These are phyloP conservation scores for Brachyalestes nurse DNA, from an alignment of 2,797 vertebrate genomes.

Conservation along the genomic window DNA sequence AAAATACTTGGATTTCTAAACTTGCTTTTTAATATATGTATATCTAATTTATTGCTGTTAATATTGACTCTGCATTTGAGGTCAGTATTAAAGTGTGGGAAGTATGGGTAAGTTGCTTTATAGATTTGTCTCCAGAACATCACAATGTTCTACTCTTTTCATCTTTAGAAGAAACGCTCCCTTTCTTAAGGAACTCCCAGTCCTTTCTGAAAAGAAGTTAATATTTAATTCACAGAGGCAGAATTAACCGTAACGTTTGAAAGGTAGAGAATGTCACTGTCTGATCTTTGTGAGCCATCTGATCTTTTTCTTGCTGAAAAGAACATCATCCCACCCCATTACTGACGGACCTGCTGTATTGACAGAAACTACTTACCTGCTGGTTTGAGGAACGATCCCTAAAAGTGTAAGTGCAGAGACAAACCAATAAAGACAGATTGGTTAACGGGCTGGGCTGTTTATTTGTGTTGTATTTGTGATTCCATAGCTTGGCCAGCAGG, in stretches of 20 bases:
- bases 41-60: constrained; percentile 16
- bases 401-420: background rate
- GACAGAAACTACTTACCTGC: background rate
- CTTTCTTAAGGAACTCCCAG: no score
- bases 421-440: constrained; percentile 24
- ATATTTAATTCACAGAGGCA: background rate
- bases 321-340: background rate
- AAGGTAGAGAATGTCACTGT: background rate
- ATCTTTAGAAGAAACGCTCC: no score
- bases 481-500: constrained; percentile 34
- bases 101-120: no score
- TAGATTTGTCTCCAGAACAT: no score
- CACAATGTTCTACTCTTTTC: no score
- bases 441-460: constrained; percentile 13
- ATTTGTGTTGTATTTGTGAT: background rate
- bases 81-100: background rate
- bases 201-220: background rate
- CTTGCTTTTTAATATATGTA: background rate
- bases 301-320: background rate
- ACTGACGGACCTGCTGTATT: background rate
- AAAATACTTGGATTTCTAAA: background rate
- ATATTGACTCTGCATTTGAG: constrained; percentile 21
- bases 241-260: background rate
- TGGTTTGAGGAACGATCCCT: background rate
- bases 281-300: background rate